A percentile compares a stretch with the other conserved stretches of the same genome.
Conservation (phyloP, 2,797 vertebrate genomes). For the Sparidentex hasta region DNA sequence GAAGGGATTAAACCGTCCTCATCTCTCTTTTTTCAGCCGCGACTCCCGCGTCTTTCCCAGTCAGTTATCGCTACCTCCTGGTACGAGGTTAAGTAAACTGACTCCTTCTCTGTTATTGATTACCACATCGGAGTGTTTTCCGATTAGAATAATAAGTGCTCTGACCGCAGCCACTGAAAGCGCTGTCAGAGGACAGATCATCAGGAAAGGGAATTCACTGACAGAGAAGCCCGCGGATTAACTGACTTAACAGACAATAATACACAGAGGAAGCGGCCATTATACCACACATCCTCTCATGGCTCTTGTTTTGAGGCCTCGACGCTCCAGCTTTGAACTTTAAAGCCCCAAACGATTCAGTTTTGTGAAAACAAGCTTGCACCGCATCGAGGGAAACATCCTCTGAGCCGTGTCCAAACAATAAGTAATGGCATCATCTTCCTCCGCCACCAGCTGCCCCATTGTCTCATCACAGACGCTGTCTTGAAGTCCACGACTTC, state of each 20-base stretch:
- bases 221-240: constrained; percentile 47
- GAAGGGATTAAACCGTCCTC: neutral
- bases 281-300: constrained; percentile 74
- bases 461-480: constrained; percentile 59
- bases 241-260: constrained; percentile 61
- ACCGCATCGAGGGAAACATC: constrained; percentile 49
- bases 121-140: constrained; percentile 33
- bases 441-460: constrained; percentile 54
- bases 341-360: constrained; percentile 36
- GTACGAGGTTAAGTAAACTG: constrained; percentile 61
- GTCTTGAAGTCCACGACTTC: constrained; percentile 24
- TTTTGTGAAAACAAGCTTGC: constrained; percentile 54
- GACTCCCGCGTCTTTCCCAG: constrained; percentile 17
- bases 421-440: constrained; percentile 65
- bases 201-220: constrained; percentile 69
- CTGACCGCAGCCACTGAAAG: constrained; percentile 38
- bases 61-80: constrained; percentile 32
- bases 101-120: constrained; percentile 58
- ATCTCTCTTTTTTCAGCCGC: neutral
- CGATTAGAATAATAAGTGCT: constrained; percentile 42
- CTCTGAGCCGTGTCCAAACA: constrained; percentile 53
- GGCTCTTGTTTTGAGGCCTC: constrained; percentile 46
- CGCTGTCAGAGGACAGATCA: constrained; percentile 41
- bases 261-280: constrained; percentile 76
- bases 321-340: constrained; percentile 65